These are phyloP conservation scores for Phalloptychus januarius DNA, from an alignment of 2,797 vertebrate genomes.

Conservation along the genomic window DNA sequence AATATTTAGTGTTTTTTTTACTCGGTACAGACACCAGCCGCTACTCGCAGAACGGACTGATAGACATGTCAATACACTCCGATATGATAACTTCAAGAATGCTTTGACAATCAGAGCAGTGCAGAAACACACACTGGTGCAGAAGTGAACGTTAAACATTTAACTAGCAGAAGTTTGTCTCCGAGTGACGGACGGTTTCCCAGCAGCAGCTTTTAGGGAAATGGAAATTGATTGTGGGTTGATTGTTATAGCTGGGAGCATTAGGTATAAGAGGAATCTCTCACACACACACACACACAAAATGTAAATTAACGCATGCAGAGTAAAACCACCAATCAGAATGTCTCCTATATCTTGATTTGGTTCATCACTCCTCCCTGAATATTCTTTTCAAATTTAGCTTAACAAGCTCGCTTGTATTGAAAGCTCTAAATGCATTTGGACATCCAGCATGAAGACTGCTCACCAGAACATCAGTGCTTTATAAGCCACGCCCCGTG, in stretches of 20 bases:
- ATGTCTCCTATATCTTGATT: constrained; percentile 6
- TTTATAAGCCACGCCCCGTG: neutral
- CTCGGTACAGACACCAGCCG: constrained; percentile 30
- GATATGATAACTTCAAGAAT: neutral
- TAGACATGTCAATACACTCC: constrained; percentile 20
- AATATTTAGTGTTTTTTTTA: constrained; percentile 53
- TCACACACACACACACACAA: constrained; percentile 10
- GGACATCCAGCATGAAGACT: neutral
- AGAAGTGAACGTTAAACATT: constrained; percentile 2
- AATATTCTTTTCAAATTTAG: neutral
- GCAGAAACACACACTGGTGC: neutral
- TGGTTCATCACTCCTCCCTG: constrained; percentile 4
- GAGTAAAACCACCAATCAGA: constrained; percentile 9
- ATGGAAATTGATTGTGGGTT: constrained; percentile 54
- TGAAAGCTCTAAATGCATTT: neutral
- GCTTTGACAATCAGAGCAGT: constrained; percentile 18
- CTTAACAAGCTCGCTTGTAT: neutral
- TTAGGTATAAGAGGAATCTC: neutral
- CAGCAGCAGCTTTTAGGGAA: constrained; percentile 52
- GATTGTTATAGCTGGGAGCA: constrained; percentile 38
- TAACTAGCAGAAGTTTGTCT: constrained; percentile 42
- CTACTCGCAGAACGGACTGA: constrained; percentile 14
- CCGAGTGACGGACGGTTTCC: constrained; percentile 45
- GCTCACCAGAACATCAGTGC: too few relatives aligned
- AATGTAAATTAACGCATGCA: neutral